A percentile compares a stretch with the other conserved stretches of the same genome.
phyloP scores from a whole-genome alignment of 2,797 vertebrate genomes.

The Myioborus miniatus region DNA sequence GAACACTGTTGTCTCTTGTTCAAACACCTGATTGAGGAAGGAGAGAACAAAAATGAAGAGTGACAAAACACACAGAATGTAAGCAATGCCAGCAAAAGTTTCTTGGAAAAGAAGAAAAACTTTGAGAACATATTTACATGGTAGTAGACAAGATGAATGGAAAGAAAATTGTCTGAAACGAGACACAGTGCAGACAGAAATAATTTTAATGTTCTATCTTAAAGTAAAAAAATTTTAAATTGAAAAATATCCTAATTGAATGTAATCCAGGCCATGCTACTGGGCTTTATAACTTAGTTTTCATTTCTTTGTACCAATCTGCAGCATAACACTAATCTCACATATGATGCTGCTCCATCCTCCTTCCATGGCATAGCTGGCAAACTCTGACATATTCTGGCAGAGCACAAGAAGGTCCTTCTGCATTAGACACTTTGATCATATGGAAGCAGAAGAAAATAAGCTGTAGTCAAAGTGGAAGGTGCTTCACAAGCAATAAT shows the following conservation, averaged over 20 bases:
- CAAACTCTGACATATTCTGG: slow-evolving; percentile 3
- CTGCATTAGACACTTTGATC: slow-evolving; percentile 23
- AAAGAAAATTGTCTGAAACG: slow-evolving; percentile 27
- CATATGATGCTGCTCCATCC: neutral
- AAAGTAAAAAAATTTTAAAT: neutral
- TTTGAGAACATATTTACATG: neutral
- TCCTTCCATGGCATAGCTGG: neutral
- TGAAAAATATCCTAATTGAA: slow-evolving; percentile 4
- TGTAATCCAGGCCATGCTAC: neutral
- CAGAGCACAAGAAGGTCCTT: neutral
- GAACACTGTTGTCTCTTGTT: neutral
- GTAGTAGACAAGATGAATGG: slow-evolving; percentile 11
- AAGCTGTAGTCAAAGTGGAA: neutral
- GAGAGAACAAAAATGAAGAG: neutral
- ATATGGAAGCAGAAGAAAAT: neutral
- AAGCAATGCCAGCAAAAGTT: neutral
- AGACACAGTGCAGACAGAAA: neutral
- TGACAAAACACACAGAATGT: neutral
- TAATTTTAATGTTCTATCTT: neutral
- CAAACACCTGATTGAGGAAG: slow-evolving; percentile 7
- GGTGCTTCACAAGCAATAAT: neutral
- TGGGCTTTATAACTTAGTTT: neutral
- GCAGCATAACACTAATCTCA: neutral
- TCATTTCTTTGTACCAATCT: neutral
- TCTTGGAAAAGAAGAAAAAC: neutral